Evolutionary conservation across 2,797 vertebrate genomes (phyloP), one percentile per base, ranked within the genome.

Genomic region (Gadopsis marmoratus): DNA sequence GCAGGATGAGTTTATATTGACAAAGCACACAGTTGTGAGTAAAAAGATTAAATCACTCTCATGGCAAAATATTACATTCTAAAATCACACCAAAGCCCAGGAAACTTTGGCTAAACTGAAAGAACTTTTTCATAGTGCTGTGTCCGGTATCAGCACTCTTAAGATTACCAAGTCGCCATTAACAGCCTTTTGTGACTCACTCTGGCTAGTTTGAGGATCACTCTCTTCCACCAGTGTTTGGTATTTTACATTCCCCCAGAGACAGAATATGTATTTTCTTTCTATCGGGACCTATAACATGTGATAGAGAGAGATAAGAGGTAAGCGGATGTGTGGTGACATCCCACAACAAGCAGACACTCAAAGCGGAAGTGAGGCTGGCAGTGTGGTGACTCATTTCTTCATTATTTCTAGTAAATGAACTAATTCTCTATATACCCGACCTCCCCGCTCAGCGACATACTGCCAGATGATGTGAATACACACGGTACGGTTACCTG

Each of bases 331-430:
- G 37, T 86, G 83, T 84, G 86, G 82, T 76, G 66, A 81, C 74
- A 81, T 71, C 70, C 82, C 82, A 86, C 80, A 85, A 81, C 47
- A 82, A 69, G 65, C 51, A 56, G 11, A 58, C 26, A 54, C 33
- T 61, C 33, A 81, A 54, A 89, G 75, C 37, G 31, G 88, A 91
- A 91, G 83, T 72, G 19, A 73, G 26, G 4, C 26, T 71, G n/a
- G 7, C 37, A 4, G 19, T 81, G 70, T 39, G 79, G 66, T 88
- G 85, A 91, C 51, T 86, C 78, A 88, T 88, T 86, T 81, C 69
- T 85, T 79, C 63, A 74, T 71, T 80, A 78, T 71, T 89, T 91
- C 87, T 85, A 85, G 86, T 85, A 89, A 93, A 88, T 82, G 48
- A 58, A 45, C 71, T 29, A 9, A n/a, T 63, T 74, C 29, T 41